Evolutionary conservation across 2,797 vertebrate species (phyloP), one percentile per base, ranked within the genome.

Genomic region (Oreortyx pictus): DNA sequence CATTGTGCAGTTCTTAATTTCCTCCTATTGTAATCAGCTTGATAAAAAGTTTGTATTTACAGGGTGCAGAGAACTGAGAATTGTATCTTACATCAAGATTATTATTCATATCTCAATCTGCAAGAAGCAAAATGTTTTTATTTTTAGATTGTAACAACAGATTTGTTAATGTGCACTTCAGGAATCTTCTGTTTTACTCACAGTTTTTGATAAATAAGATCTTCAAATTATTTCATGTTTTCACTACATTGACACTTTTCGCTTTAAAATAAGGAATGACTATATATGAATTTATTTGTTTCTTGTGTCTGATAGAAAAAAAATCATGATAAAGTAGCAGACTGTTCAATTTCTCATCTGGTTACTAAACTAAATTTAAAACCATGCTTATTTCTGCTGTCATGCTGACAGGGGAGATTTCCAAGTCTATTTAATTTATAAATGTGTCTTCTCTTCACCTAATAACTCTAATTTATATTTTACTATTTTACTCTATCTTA

Each of bases 321-420:
- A 54, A 54, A 14, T 2, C 9, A 33, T 39, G 13, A 56, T 27
- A 82, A 91, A 68, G 4, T 65, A 67, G 78, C 52, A 46, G 2
- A 61, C 11, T 65, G 4, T 54, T 84, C 43, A 76, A 59, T 56
- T 85, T 90, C 47, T 79, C 25, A 50, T 9, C 14, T 89, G 35
- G 12, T 64, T 86, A 57, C 37, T 75, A 88, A 77, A 80, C 65
- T 65, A 67, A 71, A 76, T 68, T 71, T 56, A 91, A 91, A 91
- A 57, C 6, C 7, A 82, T 91, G 14, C 7, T 83, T 83, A 57
- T 52, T 18, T 11, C 19, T 80, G 19, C 29, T 71, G 25, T 61
- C 44, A 18, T 59, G 8, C 80, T 80, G 25, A 74, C 73, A 41
- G 14, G 6, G 17, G 7, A 81, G 9, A 72, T 13, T 78, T 77